phyloP scores from a whole-genome alignment of 1,140 invertebrate species.

The Drosophila paulistorum region DNA sequence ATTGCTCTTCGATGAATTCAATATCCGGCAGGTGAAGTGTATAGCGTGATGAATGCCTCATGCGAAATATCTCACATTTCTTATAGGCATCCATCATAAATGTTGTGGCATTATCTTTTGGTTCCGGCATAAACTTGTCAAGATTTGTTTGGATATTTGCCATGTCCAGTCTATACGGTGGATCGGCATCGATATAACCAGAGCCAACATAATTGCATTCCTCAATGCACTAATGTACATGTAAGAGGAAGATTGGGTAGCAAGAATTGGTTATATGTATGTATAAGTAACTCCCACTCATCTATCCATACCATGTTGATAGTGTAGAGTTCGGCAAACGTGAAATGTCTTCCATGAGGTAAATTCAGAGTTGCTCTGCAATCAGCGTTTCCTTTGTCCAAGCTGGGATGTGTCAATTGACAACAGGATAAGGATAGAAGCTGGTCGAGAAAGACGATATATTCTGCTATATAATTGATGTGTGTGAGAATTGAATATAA shows the following conservation, averaged over 20 bases:
- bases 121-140: constrained; percentile 43
- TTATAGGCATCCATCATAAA: constrained; percentile 55
- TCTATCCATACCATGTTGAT: constrained; percentile 61
- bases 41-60: constrained; percentile 34
- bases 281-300: neutral
- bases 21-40: constrained; percentile 59
- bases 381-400: constrained; percentile 48
- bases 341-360: constrained; percentile 38
- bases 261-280: no score
- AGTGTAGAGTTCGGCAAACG: constrained; percentile 50
- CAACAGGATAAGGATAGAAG: constrained; percentile 54
- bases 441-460: constrained; percentile 18
- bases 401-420: constrained; percentile 49
- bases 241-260: neutral
- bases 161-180: constrained; percentile 59
- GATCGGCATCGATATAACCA: constrained; percentile 64
- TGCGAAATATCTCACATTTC: constrained; percentile 53
- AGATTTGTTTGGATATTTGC: constrained; percentile 45
- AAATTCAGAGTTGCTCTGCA: constrained; percentile 42
- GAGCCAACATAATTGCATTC: constrained; percentile 60
- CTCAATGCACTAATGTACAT: constrained; percentile 55
- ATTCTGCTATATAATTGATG: no score
- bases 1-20: constrained; percentile 60
- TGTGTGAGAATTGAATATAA: no score
- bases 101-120: constrained; percentile 37